Evolutionary conservation across 1,140 invertebrate species (phyloP), one percentile per base, ranked within the genome.

Genomic region (Drosophila tani): DNA sequence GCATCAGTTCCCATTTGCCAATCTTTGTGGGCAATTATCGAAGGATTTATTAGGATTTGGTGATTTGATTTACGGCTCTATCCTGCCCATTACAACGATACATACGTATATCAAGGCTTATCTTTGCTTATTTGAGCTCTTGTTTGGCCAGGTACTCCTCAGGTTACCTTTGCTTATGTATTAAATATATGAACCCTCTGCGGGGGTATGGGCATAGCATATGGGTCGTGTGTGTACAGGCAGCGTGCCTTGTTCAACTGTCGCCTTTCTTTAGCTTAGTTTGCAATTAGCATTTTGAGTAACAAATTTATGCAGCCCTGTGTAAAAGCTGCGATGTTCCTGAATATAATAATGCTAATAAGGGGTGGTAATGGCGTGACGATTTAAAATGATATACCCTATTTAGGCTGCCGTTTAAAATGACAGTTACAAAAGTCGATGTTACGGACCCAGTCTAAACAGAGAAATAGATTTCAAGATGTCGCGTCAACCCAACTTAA

Each of bases 281-380:
- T 70, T 17, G 50, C 46, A 78, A 63, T 78, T 69, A 78, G 77
- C 58, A 78, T 78, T 78, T 78, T 58, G 17, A 21, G 24, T 40
- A 60, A 62, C 55, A 77, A 68, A 77, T 77, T 68, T 77, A 68
- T 77, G 75, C 63, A 50, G 29, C 56, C 41, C 68, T 56, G 45
- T 59, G 66, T 9, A 27, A 46, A 49, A 57, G 45, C 35, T 58
- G 64, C 11, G 17, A 57, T 58, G 35, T 35, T 58, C 53, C 21
- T 32, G 38, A 29, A 71, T 59, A 68, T 69, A 49, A 41, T 70
- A 58, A 73, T 71, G 69, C 29, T 58, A 59, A 73, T 70, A 50
- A 50, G 35, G 15, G 50, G 12, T 27, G 45, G 0, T 43, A 46
- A 46, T 35, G 17, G n/a, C 14, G 45, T 35, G 65, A 60, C 17